Percentiles rank a stretch among this genome's conserved stretches.
Evolutionary conservation across 2,797 vertebrate genomes (phyloP).

Genomic region (Sebastes flavidus): DNA sequence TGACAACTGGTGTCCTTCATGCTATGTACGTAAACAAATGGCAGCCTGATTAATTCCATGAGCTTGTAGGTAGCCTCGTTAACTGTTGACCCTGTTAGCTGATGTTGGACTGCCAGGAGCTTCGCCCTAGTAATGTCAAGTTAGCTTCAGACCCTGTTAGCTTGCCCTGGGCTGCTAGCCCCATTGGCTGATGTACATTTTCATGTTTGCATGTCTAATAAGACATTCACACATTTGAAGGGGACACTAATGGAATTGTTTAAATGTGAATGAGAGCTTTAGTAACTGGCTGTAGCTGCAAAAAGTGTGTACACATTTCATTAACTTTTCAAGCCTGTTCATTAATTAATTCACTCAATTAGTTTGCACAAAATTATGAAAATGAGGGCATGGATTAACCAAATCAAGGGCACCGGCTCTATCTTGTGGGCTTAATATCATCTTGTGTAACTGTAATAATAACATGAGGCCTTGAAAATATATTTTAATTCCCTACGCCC

Average conservation of each 20-base stretch:
- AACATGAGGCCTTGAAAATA: slow-evolving; percentile 10
- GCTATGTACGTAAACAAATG: neutral
- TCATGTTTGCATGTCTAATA: neutral
- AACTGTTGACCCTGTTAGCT: neutral
- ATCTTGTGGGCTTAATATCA: neutral
- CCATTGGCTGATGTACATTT: neutral
- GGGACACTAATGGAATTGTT: neutral
- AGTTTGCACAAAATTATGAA: slow-evolving; percentile 35
- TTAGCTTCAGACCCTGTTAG: neutral
- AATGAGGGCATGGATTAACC: slow-evolving; percentile 30
- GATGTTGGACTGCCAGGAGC: neutral
- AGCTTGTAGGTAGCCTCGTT: neutral
- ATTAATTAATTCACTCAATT: slow-evolving; percentile 29
- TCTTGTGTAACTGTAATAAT: slow-evolving; percentile 3
- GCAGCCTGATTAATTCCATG: neutral
- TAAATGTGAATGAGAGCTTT: neutral
- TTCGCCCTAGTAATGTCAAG: neutral
- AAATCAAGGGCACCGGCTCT: slow-evolving; percentile 8
- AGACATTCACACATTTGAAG: neutral
- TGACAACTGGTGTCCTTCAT: neutral
- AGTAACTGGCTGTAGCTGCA: neutral
- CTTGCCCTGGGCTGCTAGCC: neutral
- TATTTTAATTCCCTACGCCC: slow-evolving; percentile 18
- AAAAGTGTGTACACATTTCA: slow-evolving; percentile 11
- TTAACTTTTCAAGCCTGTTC: slow-evolving; percentile 16